These are phyloP conservation scores for Isichthys henryi DNA, from an alignment of 2,113 vertebrate species.

Conservation along the genomic window DNA sequence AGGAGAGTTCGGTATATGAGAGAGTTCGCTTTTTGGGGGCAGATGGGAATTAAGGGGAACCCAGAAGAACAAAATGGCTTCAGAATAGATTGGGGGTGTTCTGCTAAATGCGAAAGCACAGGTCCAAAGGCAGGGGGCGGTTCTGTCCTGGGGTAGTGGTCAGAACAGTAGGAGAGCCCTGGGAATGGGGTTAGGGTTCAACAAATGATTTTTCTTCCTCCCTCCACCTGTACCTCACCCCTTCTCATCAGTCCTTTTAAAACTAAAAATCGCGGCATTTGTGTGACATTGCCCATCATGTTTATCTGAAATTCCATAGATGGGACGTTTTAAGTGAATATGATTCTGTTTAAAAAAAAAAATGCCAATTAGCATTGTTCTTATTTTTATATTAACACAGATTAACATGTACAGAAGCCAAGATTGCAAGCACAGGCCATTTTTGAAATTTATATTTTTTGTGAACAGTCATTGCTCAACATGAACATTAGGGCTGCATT, in stretches of 20 bases:
- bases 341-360: background rate
- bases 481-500: background rate
- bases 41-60: background rate
- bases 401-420: background rate
- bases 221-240: background rate
- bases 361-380: background rate
- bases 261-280: background rate
- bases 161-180: background rate
- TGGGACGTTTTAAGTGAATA: background rate
- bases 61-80: background rate
- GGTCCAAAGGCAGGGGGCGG: background rate
- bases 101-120: background rate
- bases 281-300: background rate
- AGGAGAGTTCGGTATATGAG: background rate
- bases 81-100: background rate
- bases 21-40: background rate
- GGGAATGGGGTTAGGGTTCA: background rate
- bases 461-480: background rate
- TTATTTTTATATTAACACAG: background rate
- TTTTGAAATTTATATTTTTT: background rate
- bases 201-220: background rate
- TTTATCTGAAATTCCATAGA: background rate
- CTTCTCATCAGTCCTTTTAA: background rate
- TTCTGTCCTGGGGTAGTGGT: background rate
- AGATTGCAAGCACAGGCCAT: background rate